These are phyloP conservation scores for Planococcus citri DNA, from an alignment of 1,140 invertebrate species.

Conservation along the genomic window DNA sequence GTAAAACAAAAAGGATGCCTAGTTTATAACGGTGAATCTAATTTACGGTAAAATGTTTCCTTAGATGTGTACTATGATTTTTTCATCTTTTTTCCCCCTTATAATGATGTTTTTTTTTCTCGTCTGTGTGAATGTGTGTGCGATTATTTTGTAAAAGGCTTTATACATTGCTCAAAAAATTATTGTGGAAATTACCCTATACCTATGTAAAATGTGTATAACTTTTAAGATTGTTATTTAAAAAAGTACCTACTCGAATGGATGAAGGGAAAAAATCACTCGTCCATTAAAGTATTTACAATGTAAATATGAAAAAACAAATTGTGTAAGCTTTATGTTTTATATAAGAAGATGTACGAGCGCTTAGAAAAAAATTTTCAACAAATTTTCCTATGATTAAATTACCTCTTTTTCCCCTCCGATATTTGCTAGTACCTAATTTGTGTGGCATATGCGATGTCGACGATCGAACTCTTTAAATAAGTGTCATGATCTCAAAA, in stretches of 20 bases:
- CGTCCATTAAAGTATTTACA: not conserved
- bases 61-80: not conserved
- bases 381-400: too few species aligned
- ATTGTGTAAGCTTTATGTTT: not conserved
- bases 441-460: not conserved
- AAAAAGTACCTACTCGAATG: too few species aligned
- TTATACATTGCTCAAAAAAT: constrained; percentile 7
- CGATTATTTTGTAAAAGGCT: not conserved
- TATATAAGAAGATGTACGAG: not conserved
- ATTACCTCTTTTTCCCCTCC: too few species aligned
- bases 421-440: too few species aligned
- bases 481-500: not conserved
- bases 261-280: too few species aligned
- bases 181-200: too few species aligned
- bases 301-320: not conserved
- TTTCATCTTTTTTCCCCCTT: not conserved
- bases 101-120: too few species aligned
- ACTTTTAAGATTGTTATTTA: not conserved
- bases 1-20: not conserved
- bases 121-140: not conserved
- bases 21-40: not conserved
- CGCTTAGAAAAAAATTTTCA: too few species aligned
- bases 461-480: not conserved
- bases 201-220: not conserved
- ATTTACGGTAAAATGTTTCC: not conserved